A percentile compares a stretch with the other conserved stretches of the same genome.
phyloP scores from a whole-genome alignment of 35 echinoderm and acorn worm species.

The Apostichopus californicus region DNA sequence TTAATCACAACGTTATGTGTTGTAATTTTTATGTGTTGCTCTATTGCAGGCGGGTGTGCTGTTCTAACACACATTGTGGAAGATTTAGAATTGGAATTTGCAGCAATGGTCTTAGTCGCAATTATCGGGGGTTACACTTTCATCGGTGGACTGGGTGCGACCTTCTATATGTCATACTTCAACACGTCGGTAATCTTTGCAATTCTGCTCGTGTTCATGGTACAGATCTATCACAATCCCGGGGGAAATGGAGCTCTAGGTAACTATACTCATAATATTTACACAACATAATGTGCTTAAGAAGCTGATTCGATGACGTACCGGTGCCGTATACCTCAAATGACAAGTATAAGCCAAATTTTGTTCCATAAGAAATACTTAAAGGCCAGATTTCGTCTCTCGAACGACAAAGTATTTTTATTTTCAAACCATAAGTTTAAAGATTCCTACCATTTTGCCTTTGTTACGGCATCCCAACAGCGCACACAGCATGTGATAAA shows the following conservation, averaged over 20 bases:
- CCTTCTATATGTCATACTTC: constrained; percentile 98
- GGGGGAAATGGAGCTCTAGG: constrained; percentile 60
- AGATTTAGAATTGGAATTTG: constrained; percentile 77
- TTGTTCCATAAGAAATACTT: no score
- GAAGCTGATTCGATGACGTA: no score
- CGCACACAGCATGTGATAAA: no score
- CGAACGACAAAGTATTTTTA: no score
- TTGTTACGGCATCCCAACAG: no score
- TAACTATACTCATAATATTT: constrained; percentile 22
- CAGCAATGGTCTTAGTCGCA: constrained; percentile 70
- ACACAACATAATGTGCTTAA: not conserved
- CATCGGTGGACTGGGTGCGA: constrained; percentile 89
- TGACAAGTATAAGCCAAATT: no score
- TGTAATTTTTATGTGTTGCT: not conserved
- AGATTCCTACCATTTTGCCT: no score
- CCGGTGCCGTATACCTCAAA: no score
- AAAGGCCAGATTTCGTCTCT: no score
- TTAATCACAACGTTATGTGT: no score
- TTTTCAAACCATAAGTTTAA: no score
- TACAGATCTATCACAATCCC: constrained; percentile 69
- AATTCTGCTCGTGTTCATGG: constrained; percentile 73
- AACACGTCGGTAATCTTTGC: constrained; percentile 82
- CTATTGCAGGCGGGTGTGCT: constrained; percentile 75
- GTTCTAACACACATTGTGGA: constrained; percentile 78
- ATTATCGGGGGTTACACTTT: constrained; percentile 85